Percentiles rank a stretch among this genome's conserved stretches.
phyloP scores from a whole-genome alignment of 23 tunicate species.

The Botrylloides violaceus region DNA sequence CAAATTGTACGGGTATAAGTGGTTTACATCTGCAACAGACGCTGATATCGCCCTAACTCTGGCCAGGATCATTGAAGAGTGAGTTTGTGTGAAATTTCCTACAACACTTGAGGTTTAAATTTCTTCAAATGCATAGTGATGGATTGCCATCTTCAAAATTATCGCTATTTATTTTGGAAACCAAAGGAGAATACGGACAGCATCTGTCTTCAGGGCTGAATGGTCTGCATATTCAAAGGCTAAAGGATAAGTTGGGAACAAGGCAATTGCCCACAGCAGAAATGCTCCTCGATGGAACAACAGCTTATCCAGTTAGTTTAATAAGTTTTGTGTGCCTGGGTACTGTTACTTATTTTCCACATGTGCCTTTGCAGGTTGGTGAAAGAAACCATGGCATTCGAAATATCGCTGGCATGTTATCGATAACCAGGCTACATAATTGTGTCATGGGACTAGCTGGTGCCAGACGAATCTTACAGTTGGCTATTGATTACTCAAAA shows the following conservation, averaged over 20 bases:
- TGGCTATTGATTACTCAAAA: conserved; percentile 68
- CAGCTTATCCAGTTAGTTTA: conserved; percentile 46
- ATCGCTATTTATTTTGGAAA: conserved; percentile 81
- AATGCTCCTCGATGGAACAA: conserved; percentile 70
- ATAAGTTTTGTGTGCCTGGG: background rate
- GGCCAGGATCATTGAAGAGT: conserved; percentile 66
- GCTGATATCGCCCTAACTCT: conserved; percentile 80
- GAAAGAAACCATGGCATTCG: conserved; percentile 48
- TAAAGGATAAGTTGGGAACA: conserved; percentile 87
- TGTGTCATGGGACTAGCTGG: conserved; percentile 35
- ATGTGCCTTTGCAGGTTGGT: conserved; percentile 60
- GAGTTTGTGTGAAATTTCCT: background rate
- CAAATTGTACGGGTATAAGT: conserved; percentile 76
- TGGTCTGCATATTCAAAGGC: conserved; percentile 56
- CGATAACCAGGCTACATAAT: conserved; percentile 78
- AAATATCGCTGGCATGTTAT: conserved; percentile 74
- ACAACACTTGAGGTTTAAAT: too few species aligned
- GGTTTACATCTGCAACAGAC: conserved; percentile 97
- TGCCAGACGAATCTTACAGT: conserved; percentile 46
- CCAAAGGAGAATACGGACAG: conserved; percentile 19
- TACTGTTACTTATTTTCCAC: background rate
- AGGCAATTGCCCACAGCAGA: conserved; percentile 95
- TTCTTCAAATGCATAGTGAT: conserved; percentile 8
- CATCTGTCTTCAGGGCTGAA: conserved; percentile 47
- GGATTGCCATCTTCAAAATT: conserved; percentile 58